Evolutionary conservation across 2,113 vertebrate genomes (phyloP), one percentile per base, ranked within the genome.

Genomic region (Hippocampus mohnikei): DNA sequence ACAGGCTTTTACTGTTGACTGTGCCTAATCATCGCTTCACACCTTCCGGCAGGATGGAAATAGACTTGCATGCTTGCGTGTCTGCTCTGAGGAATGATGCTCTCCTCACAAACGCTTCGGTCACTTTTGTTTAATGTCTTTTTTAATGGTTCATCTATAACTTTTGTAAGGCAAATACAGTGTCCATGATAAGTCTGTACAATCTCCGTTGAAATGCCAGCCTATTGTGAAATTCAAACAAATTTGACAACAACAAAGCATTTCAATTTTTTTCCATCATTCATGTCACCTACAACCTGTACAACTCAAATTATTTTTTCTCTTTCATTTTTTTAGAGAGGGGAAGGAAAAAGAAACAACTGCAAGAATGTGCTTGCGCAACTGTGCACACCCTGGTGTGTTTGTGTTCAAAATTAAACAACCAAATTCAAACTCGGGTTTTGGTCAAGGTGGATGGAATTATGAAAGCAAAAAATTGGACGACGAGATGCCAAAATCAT

Each of bases 1-100:
- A 86, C 76, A 55, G 83, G 83, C 87, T 90, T 87, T 90, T 86
- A 88, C 74, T 76, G 55, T 85, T 84, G 72, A 73, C 67, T 63
- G 68, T 25, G 69, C 74, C 71, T 58, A 63, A 3, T 66, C 60
- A 27, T 63, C 21, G 11, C 37, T 40, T 63, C 58, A 60, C 58
- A 60, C 58, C 27, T 33, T 60, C 61, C 33, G 61, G 61, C 37
- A 12, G 41, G 50, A 66, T 44, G 52, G 20, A 84, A 70, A 79
- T 63, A 40, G 6, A 72, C 12, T n/a, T 60, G n/a, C 9, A 58
- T 65, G 52, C 10, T n/a, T 41, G 20, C 33, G 9, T 23, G 40
- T 18, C 58, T 29, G 20, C 33, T 21, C 29, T 5, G 33, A 41
- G 20, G 60, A 63, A 12, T 41, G 60, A 63, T 18, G 27, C 27